Percentiles rank a stretch among this genome's conserved stretches.
These are phyloP conservation scores for Flexamia atlantica DNA, from an alignment of 2,888 invertebrate genomes.

Conservation along the genomic window DNA sequence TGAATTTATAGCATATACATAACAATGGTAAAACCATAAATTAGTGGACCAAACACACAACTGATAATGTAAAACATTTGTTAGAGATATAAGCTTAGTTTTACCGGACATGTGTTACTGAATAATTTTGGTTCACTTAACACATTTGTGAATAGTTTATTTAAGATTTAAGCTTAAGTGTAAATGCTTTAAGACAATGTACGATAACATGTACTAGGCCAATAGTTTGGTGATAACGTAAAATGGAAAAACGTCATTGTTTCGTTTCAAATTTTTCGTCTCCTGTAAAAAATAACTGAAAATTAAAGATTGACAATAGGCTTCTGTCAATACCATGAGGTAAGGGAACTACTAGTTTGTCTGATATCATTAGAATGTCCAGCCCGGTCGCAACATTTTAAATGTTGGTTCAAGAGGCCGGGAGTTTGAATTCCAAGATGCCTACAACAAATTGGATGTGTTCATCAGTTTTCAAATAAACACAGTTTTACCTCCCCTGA, in stretches of 20 bases:
- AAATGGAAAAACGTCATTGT: not conserved
- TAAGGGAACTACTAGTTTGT: no score
- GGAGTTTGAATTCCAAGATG: no score
- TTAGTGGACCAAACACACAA: not conserved
- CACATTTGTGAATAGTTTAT: conserved; percentile 11
- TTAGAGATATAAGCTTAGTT: not conserved
- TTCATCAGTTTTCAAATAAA: no score
- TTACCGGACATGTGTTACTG: not conserved
- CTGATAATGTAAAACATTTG: not conserved
- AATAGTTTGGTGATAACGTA: not conserved
- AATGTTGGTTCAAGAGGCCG: no score
- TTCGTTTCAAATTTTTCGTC: conserved; percentile 32
- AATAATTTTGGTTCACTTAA: not conserved
- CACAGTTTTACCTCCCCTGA: no score
- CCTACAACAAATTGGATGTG: no score
- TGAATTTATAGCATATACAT: not conserved
- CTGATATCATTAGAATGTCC: no score
- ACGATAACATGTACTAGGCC: not conserved
- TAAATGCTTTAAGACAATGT: conserved; percentile 22
- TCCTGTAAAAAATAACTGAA: no score
- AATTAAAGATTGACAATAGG: no score
- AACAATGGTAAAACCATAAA: not conserved
- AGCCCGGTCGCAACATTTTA: no score
- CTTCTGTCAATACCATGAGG: no score
- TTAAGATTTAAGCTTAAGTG: not conserved